These are phyloP conservation scores for Dicerorhinus sumatrensis DNA, from an alignment of 2,113 vertebrate species.

Conservation along the genomic window DNA sequence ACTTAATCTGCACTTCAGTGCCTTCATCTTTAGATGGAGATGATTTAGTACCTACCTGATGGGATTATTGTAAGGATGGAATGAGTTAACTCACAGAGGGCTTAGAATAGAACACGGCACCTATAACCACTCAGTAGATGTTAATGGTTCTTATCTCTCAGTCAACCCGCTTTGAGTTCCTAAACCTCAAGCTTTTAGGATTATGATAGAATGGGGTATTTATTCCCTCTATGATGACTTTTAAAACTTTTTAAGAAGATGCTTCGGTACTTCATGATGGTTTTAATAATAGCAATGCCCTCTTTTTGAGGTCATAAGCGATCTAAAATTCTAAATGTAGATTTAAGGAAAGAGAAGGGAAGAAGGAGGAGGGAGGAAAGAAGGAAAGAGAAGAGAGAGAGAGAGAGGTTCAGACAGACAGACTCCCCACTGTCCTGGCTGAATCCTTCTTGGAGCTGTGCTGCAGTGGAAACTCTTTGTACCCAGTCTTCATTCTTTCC, in stretches of 20 bases:
- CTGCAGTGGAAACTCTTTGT: background rate
- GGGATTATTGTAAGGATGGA: background rate
- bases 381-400: background rate
- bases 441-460: background rate
- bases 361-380: too few relatives aligned
- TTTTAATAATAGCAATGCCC: background rate
- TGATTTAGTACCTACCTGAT: background rate
- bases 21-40: slow-evolving; percentile 42
- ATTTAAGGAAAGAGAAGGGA: background rate
- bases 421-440: background rate
- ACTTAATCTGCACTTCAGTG: background rate
- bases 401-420: background rate
- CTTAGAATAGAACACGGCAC: background rate
- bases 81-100: background rate
- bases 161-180: background rate
- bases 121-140: background rate
- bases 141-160: background rate
- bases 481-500: background rate
- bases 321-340: background rate
- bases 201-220: background rate
- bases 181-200: background rate
- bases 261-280: background rate
- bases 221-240: slow-evolving; percentile 6
- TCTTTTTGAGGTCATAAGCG: background rate
- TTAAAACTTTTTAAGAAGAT: background rate